These are phyloP conservation scores for Drosophila vallismaia DNA, from an alignment of 2,888 invertebrate genomes.

Conservation along the genomic window DNA sequence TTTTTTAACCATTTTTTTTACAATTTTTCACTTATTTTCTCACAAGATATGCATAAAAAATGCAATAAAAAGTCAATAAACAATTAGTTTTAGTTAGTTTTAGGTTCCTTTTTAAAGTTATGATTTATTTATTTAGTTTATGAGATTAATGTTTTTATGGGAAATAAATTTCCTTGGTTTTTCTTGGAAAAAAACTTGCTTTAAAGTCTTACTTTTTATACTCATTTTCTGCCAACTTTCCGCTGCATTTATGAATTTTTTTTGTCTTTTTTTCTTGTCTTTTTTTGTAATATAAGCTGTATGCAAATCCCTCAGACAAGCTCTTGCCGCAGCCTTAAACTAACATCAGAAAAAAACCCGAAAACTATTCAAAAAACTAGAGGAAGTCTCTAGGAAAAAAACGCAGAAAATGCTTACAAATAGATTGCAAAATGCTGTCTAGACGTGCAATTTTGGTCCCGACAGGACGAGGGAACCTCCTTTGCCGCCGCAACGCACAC, in stretches of 20 bases:
- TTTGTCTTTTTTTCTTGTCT: not conserved
- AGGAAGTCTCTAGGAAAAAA: constrained; percentile 4
- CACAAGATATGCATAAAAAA: no score
- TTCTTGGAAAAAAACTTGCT: no score
- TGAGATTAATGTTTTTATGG: no score
- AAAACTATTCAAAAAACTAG: constrained; percentile 8
- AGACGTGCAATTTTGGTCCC: constrained; percentile 67
- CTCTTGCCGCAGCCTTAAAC: constrained; percentile 36
- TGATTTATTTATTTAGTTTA: not conserved
- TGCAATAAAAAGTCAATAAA: no score
- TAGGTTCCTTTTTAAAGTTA: not conserved
- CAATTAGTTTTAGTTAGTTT: no score
- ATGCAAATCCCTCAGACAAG: constrained; percentile 42
- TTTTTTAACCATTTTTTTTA: no score
- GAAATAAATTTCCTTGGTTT: not conserved
- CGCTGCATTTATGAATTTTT: constrained; percentile 24
- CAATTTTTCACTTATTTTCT: no score
- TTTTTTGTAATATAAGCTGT: not conserved
- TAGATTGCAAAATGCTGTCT: constrained; percentile 56
- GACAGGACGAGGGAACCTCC: constrained; percentile 29
- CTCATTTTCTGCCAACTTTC: not conserved
- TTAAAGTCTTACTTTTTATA: no score
- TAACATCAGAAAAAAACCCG: constrained; percentile 8
- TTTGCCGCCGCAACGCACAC: constrained; percentile 47
- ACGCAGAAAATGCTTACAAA: constrained; percentile 39